Base-by-base conservation (phyloP, 2,113 vertebrate species). In the Motacilla alba region DNA sequence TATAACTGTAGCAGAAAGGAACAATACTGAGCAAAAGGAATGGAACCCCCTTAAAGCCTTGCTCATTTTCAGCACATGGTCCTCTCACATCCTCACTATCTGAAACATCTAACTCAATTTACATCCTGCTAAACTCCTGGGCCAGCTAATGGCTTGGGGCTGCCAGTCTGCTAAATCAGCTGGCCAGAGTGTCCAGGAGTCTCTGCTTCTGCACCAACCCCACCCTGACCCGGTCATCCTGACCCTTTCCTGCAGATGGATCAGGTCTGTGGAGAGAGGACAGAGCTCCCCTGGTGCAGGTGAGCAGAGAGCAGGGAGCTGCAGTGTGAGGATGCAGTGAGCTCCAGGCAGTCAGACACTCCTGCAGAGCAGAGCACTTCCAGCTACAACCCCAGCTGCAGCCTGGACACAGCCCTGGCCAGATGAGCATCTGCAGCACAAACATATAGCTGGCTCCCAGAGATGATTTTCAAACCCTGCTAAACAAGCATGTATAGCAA, bases 251-350 rank as follows among this genome's bases (percentile, higher is more conserved):
- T 47, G 27, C 59, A 66, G 31, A 27, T 5, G 35, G 60, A 28
- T 43, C 19, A 17, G 44, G 16, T 11, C 35, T 30, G 59, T 4
- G n/a, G n/a, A 63, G 39, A 0, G 3, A 59, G 76, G 64, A 24
- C 53, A 43, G 28, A 15, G 43, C 6, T 2, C 23, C 62, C 6
- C 35, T 6, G 19, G 55, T 15, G 33, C n/a, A 31, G 69, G 37
- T 7, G 39, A 70, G 66, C 77, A 5, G 39, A 0, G 43, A 62
- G 66, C 49, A 58, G 79, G 70, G 46, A 26, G 31, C 75, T 22
- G 46, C 41, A 39, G 76, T 4, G 3, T 1, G 0, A 7, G 44
- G 37, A 13, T 52, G 52, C 26, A 3, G 67, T 0, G 6, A 90
- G 76, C 87, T 50, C 41, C 49, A 20, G 2, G 0, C 44, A 46